Percentiles rank a stretch among this genome's conserved stretches.
Evolutionary conservation across 2,888 invertebrate genomes (phyloP).

Genomic region (Sialis fuliginosa): DNA sequence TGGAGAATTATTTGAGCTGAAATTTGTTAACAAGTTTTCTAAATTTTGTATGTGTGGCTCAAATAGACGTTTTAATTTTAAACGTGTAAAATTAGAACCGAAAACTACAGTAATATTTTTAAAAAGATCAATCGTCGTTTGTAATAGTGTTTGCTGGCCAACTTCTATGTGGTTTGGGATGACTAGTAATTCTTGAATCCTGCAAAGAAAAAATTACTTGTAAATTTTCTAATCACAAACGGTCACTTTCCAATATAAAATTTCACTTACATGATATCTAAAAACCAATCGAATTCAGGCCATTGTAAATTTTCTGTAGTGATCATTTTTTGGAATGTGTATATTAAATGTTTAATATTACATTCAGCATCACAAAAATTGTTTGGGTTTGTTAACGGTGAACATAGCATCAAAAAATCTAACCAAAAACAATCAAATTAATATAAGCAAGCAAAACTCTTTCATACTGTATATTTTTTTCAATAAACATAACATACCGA

Average conservation of each 20-base stretch:
- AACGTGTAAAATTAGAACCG: conserved; percentile 40
- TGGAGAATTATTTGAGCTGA: conserved; percentile 30
- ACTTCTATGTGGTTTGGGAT: conserved; percentile 34
- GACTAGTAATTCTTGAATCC: conserved; percentile 37
- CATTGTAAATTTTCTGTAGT: conserved; percentile 44
- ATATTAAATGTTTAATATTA: conserved; percentile 35
- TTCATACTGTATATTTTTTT: neutral
- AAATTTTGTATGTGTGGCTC: conserved; percentile 35
- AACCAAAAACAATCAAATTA: conserved; percentile 4
- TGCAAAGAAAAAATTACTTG: conserved; percentile 18
- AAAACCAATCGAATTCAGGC: conserved; percentile 53
- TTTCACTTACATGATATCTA: conserved; percentile 38
- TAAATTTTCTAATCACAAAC: neutral
- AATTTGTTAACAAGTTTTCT: conserved; percentile 41
- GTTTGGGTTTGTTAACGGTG: conserved; percentile 33
- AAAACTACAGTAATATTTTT: conserved; percentile 43
- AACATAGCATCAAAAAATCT: conserved; percentile 28
- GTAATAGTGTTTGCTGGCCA: conserved; percentile 30
- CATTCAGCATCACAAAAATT: conserved; percentile 41
- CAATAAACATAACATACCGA: conserved; percentile 18
- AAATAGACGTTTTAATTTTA: conserved; percentile 38
- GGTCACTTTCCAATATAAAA: conserved; percentile 5
- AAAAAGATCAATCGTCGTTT: conserved; percentile 34
- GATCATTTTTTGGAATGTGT: conserved; percentile 40
- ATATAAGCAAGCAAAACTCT: neutral